Base-by-base conservation (phyloP, 2,888 invertebrate genomes). In the Pyralis farinalis region DNA sequence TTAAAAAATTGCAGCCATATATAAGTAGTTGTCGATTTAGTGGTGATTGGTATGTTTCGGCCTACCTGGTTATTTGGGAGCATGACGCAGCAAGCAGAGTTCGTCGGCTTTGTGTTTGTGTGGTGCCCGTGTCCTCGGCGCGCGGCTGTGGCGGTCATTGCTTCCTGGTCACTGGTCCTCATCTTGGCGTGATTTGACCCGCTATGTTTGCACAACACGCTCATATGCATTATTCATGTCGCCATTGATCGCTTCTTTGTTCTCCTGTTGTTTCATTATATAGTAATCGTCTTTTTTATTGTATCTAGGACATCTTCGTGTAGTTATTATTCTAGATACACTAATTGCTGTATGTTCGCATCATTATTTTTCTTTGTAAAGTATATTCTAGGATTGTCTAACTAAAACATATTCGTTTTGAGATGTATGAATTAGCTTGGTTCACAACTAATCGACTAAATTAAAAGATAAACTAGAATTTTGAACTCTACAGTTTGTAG, bases 201-300 rank as follows among this genome's bases (percentile, higher is more conserved):
- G 58, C 53, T 70, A 64, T 68, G 70, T 78, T 76, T 71, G 73
- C 71, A 71, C 72, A 75, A 70, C 60, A 50, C 51, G 42, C 42
- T 40, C 57, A 43, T 49, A 66, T 82, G 59, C 68, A 78, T 82
- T 75, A 82, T 81, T 81, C 71, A 83, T 76, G 49, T 42, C 54
- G 56, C 59, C 60, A 70, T 63, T 54, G 57, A 61, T 46, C 56
- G 63, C 55, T 54, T 68, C 73, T 81, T 78, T 81, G 79, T 80
- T 75, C 68, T 60, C 46, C 46, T 47, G 48, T 57, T 55, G 67
- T 66, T 61, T 64, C 51, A 60, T 65, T 57, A 59, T n/a, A n/a
- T n/a, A 16, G 16, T 4, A 16, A 27, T 27, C 3, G n/a, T 27
- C 8, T 69, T 59, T 55, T 25, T 25, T 25, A 25, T 7, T 7